Base-by-base conservation (phyloP, 2,888 invertebrate species). In the Cryptophagus acutangulus region DNA sequence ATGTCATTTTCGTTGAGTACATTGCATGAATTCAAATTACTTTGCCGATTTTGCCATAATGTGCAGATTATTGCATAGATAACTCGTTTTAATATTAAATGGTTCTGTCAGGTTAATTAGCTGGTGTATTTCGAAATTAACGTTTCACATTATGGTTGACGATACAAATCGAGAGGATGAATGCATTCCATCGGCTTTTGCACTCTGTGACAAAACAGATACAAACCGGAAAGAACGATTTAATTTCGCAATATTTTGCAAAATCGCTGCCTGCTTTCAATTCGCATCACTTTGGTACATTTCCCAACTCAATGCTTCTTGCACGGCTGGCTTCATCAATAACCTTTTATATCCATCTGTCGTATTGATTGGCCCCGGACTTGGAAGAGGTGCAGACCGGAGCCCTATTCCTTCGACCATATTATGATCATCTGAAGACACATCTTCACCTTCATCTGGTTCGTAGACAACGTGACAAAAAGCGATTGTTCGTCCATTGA, bases 311-410 rank as follows among this genome's bases (percentile, higher is more conserved):
- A 41, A 45, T 52, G 45, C 44, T n/a, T n/a, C n/a, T 43, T 45
- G 47, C 48, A 44, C 49, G 47, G 45, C 44, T 46, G 50, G 50
- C 49, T 53, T 50, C 52, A 57, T 57, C 57, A 56, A 57, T 57
- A 55, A 55, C 50, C 53, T 55, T 57, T 56, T 58, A 57, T 56
- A 56, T 55, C 53, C 57, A 54, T 56, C 57, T 57, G 57, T 55
- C 54, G 54, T 57, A 58, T 58, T 52, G 57, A 58, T 58, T 56
- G 54, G n/a, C n/a, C n/a, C n/a, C n/a, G n/a, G n/a, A n/a, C n/a
- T n/a, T n/a, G n/a, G n/a, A n/a, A n/a, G n/a, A n/a, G n/a, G n/a
- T n/a, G n/a, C n/a, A n/a, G n/a, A n/a, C n/a, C n/a, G n/a, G n/a
- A n/a, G n/a, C n/a, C n/a, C n/a, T n/a, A n/a, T n/a, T n/a, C n/a